Evolutionary conservation across 2,888 invertebrate species (phyloP), one percentile per base, ranked within the genome.

Genomic region (Endomychus coccineus): DNA sequence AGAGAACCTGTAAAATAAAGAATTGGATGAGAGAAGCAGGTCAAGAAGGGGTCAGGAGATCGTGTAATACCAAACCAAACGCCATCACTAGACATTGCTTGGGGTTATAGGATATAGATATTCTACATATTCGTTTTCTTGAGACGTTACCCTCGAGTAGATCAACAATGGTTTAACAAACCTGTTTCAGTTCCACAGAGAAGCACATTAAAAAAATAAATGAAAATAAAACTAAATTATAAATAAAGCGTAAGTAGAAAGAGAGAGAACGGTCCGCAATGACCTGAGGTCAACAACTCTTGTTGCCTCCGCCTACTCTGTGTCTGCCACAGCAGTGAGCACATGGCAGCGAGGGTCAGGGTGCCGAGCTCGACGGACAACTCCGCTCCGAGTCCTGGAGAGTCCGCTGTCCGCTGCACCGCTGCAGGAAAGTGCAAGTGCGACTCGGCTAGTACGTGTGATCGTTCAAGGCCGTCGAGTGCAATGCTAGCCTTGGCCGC

Each of bases 261-360:
- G 28, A 42, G 46, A 39, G 40, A 60, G 61, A 56, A 57, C 57
- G 59, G 59, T 59, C 55, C 56, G 58, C 54, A 59, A 61, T 64
- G 65, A 64, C 63, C 66, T 61, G 60, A 62, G 66, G 66, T 66
- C 66, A 66, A 66, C 64, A 64, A 64, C 66, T 63, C 61, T 61
- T 61, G 57, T 57, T 59, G 60, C 63, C 61, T 61, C 64, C 65
- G 61, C 64, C 66, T 61, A 64, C 66, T 64, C 59, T 50, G 53
- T 59, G 60, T 61, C 61, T 61, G 60, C 57, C 54, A 59, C 54
- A 27, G 36, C 36, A 31, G 36, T 28, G 30, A 36, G 36, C 31
- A 31, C 36, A 36, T 6, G 6, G 21, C 21, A 19, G 6, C 38
- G 29, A 33, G 33, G 33, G 38, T 28, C 29, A 38, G 38, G 38